A percentile compares a stretch with the other conserved stretches of the same genome.
Conservation (phyloP, 1,140 invertebrate species). For the Oscheius sp. region DNA sequence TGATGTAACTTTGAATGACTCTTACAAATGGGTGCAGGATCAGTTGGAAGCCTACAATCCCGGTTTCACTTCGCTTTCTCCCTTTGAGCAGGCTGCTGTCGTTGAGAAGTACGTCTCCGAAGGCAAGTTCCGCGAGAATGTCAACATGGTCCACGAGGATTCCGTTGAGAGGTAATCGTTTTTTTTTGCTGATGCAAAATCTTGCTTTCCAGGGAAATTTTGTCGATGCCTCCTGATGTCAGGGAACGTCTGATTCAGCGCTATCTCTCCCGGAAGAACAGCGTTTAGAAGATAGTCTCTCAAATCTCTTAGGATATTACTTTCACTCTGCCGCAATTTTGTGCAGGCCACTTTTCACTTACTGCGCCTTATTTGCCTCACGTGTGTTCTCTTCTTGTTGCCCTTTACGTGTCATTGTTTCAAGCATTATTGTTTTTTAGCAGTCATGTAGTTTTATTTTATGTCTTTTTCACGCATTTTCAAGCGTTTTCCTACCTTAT, state of each 20-base stretch:
- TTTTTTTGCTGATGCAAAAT: not conserved
- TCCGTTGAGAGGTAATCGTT: not conserved
- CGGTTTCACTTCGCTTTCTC: not conserved
- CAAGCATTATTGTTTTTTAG: not conserved
- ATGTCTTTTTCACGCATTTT: not conserved
- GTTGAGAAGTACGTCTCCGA: not conserved
- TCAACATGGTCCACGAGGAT: conserved; percentile 1
- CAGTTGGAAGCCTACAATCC: conserved; percentile 31
- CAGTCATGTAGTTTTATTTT: not conserved
- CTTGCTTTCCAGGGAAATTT: not conserved
- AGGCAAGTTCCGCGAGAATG: not conserved
- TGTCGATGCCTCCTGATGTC: not conserved
- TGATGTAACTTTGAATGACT: conserved; percentile 12
- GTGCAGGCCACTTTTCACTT: conserved; percentile 6
- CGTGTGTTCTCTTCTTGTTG: not conserved
- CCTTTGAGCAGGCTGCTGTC: not conserved
- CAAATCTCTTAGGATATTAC: not conserved
- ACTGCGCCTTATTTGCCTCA: not conserved
- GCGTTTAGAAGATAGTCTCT: not conserved
- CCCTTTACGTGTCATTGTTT: conserved; percentile 1
- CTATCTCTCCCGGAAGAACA: not conserved
- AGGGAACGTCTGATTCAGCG: not conserved
- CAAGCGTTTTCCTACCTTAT: too few species aligned
- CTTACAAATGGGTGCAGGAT: conserved; percentile 44
- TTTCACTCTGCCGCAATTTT: not conserved